Evolutionary conservation across 2,797 vertebrate genomes (phyloP).

Genomic region (Agapornis canus): DNA sequence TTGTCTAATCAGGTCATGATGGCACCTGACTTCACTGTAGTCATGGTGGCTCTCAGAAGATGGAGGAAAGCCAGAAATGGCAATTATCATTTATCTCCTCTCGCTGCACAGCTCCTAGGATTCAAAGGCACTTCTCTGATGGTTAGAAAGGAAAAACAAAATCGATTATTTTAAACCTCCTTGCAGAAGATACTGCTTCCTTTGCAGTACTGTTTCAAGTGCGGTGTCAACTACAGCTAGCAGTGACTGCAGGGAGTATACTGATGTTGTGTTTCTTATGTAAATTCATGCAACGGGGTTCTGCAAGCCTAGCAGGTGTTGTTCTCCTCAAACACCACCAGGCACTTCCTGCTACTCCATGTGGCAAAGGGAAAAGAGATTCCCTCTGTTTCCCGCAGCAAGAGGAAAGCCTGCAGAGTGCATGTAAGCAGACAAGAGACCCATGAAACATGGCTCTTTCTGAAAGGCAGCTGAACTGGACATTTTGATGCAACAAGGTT

Average conservation of each 20-base stretch:
- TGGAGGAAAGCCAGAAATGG: background rate
- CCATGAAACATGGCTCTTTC: background rate
- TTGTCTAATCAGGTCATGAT: background rate
- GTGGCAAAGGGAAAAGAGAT: conserved; percentile 35
- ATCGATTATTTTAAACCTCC: conserved; percentile 68
- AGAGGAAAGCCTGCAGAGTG: background rate
- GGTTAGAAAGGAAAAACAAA: conserved; percentile 54
- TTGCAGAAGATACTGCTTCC: conserved; percentile 20
- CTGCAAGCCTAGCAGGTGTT: conserved; percentile 45
- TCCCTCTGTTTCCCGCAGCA: background rate
- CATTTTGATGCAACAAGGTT: background rate
- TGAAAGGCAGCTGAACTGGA: background rate
- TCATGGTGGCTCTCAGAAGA: background rate
- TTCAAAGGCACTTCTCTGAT: conserved; percentile 36
- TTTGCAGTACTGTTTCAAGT: conserved; percentile 50
- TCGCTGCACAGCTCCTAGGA: conserved; percentile 4
- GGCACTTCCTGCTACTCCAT: conserved; percentile 38
- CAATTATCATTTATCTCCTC: conserved; percentile 46
- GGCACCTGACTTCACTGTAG: background rate
- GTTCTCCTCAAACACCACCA: conserved; percentile 51
- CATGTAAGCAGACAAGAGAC: background rate
- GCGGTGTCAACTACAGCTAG: conserved; percentile 52
- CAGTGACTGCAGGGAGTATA: conserved; percentile 58
- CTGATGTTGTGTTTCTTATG: conserved; percentile 57
- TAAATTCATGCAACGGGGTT: conserved; percentile 76